These are phyloP conservation scores for Lasius fuliginosus DNA, from an alignment of 2,888 invertebrate genomes.

Conservation along the genomic window DNA sequence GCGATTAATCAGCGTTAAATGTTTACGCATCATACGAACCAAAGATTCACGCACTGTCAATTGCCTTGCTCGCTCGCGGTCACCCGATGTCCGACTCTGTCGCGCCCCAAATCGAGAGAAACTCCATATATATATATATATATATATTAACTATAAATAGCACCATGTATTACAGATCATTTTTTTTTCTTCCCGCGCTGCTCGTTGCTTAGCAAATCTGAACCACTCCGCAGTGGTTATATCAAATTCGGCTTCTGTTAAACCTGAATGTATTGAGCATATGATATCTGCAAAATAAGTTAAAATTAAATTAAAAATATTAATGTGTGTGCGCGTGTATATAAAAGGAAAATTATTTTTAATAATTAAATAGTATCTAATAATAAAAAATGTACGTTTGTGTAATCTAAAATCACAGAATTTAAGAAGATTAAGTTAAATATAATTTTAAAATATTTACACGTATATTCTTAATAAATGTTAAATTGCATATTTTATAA, in stretches of 20 bases:
- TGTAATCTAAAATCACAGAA: neutral
- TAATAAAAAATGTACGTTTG: neutral
- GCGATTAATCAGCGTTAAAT: too few relatives aligned
- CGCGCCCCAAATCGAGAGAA: too few relatives aligned
- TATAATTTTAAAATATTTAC: neutral
- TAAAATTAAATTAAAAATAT: slow-evolving; percentile 11
- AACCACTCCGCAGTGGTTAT: neutral
- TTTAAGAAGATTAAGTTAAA: neutral
- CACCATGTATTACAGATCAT: neutral
- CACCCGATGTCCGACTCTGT: too few relatives aligned
- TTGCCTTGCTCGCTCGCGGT: too few relatives aligned
- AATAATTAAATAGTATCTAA: neutral
- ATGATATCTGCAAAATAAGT: neutral
- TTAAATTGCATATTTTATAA: neutral
- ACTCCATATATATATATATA: neutral
- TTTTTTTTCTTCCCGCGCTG: neutral
- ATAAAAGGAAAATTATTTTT: neutral
- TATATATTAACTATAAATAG: neutral
- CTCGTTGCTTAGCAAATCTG: slow-evolving; percentile 1
- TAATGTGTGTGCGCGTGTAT: neutral
- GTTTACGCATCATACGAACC: too few relatives aligned
- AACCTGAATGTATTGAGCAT: neutral
- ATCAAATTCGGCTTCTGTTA: slow-evolving; percentile 7
- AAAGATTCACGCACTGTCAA: too few relatives aligned
- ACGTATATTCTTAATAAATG: neutral